Evolutionary conservation across 2,888 invertebrate genomes (phyloP), one percentile per base, ranked within the genome.

Genomic region (Dioctria rufipes): DNA sequence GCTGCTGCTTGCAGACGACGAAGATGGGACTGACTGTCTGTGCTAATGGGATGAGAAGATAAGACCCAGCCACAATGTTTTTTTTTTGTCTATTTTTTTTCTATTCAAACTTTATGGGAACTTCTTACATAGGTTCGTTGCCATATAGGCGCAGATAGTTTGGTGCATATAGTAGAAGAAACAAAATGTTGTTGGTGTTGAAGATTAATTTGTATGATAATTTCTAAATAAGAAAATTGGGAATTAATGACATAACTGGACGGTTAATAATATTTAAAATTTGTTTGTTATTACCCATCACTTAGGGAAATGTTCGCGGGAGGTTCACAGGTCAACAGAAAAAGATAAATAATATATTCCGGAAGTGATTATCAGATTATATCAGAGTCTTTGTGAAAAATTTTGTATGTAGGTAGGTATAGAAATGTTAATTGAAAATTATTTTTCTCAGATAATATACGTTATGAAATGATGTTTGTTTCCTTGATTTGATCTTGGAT

Each of bases 171-270:
- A 25, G n/a, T n/a, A n/a, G n/a, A n/a, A n/a, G 25, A 25, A 25
- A 25, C 25, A 25, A 25, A 25, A 25, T 25, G 25, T 25, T 25
- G 25, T 25, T 25, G 25, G 25, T 25, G 61, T 5, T 4, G 39
- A 25, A 60, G 75, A 60, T 75, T 60, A 75, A 75, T 75, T 75
- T 43, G 43, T 39, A 43, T 75, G 60, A 75, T 75, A 75, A 75
- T 75, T 75, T 75, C 43, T 61, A 60, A 75, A 25, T 25, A 25
- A 25, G 25, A 25, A 25, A 25, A 75, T 42, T 75, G 75, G 25
- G 25, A 60, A 75, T 60, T 60, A 75, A 75, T 75, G 75, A 46
- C 60, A 75, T 61, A 75, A 75, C 75, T 25, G 61, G 75, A 75
- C 43, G 43, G 75, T 25, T 60, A 75, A 75, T 75, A 13, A 37